phyloP scores from a whole-genome alignment of 1,140 invertebrate species.

The Helicorthomorpha holstii region DNA sequence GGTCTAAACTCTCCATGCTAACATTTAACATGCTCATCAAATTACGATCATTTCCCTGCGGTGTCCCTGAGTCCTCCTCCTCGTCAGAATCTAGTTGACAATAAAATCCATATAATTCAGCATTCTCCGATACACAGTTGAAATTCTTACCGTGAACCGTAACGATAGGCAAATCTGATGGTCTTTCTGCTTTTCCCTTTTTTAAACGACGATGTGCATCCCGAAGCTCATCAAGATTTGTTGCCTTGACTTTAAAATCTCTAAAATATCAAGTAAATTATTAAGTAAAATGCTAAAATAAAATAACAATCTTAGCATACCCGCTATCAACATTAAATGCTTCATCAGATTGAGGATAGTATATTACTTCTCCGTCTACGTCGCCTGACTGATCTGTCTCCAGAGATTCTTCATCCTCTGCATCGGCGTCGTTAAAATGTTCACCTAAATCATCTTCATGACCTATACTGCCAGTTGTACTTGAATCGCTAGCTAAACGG shows the following conservation, averaged over 20 bases:
- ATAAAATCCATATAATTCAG: background rate
- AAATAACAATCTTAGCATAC: background rate
- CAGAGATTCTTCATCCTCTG: conserved; percentile 18
- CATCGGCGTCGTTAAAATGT: conserved; percentile 55
- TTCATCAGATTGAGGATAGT: conserved; percentile 38
- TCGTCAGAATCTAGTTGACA: conserved; percentile 8
- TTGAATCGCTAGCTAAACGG: background rate
- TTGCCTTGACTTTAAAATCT: conserved; percentile 69
- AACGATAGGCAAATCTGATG: conserved; percentile 9
- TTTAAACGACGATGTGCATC: conserved; percentile 54
- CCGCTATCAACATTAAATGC: background rate
- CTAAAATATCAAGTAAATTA: conserved; percentile 27
- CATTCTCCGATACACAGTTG: background rate
- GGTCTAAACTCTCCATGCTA: conserved; percentile 57
- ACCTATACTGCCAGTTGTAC: conserved; percentile 5
- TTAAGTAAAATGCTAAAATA: background rate
- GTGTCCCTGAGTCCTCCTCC: conserved; percentile 10
- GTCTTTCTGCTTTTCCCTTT: conserved; percentile 25
- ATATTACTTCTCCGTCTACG: conserved; percentile 37
- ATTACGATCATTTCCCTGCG: conserved; percentile 12
- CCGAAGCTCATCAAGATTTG: conserved; percentile 63
- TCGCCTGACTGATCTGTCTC: conserved; percentile 40
- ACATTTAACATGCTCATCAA: conserved; percentile 15
- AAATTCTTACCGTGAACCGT: conserved; percentile 7
- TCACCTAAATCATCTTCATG: conserved; percentile 56